A percentile compares a stretch with the other conserved stretches of the same genome.
Evolutionary conservation across 2,797 vertebrate genomes (phyloP).

Genomic region (Poecilia picta): DNA sequence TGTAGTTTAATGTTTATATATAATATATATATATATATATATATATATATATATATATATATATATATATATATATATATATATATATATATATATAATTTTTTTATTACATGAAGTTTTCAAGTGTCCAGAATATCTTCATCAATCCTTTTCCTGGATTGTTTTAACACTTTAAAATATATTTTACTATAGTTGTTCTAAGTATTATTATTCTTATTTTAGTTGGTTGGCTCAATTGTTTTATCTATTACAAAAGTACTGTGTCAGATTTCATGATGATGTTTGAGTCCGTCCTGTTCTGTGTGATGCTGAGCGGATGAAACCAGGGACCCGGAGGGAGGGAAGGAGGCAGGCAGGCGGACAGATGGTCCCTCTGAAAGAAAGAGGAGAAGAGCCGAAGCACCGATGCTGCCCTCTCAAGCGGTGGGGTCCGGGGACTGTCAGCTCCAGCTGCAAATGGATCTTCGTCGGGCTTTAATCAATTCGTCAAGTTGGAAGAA

Average conservation of each 20-base stretch:
- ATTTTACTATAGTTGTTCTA: background rate
- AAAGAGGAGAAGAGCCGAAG: constrained; percentile 38
- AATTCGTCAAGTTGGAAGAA: background rate
- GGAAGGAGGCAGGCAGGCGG: constrained; percentile 13
- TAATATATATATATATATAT: no score
- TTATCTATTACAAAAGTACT: background rate
- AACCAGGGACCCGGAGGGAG: constrained; percentile 58
- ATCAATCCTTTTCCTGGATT: background rate
- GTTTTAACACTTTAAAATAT: background rate
- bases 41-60: no score
- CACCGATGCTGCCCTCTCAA: constrained; percentile 52
- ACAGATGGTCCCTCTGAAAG: constrained; percentile 53
- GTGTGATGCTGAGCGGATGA: constrained; percentile 72
- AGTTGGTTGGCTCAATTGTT: background rate
- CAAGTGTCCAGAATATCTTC: background rate
- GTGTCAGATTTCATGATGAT: background rate
- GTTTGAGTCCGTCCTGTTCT: background rate
- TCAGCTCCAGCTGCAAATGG: constrained; percentile 32
- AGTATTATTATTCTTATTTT: background rate
- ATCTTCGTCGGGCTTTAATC: constrained; percentile 7
- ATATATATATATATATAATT: background rate
- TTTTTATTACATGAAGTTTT: background rate
- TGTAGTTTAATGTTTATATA: background rate
- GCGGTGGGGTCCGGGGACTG: constrained; percentile 13
- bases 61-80: no score